These are phyloP conservation scores for Hyposoter dolosus DNA, from an alignment of 2,888 invertebrate genomes.

Conservation along the genomic window DNA sequence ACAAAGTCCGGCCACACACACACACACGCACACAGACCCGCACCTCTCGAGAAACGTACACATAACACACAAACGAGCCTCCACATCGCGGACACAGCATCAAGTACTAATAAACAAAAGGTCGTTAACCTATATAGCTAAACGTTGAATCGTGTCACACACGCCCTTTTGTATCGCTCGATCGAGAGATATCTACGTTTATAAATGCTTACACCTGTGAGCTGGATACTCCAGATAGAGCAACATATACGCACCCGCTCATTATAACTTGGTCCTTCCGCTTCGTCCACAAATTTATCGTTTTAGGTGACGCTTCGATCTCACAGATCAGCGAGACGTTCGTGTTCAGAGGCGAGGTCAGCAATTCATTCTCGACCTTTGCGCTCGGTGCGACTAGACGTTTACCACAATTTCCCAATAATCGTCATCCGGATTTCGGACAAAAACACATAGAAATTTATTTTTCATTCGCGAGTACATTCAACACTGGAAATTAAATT, in stretches of 20 bases:
- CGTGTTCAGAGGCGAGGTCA: conserved; percentile 88
- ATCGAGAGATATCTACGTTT: not conserved
- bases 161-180: conserved; percentile 10
- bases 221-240: not conserved
- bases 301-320: conserved; percentile 89
- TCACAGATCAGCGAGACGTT: conserved; percentile 88
- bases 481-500: no score
- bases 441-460: not conserved
- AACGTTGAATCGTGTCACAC: not conserved
- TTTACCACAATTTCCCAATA: not conserved
- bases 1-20: not conserved
- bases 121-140: not conserved
- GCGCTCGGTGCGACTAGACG: conserved; percentile 88
- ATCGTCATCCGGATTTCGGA: not conserved
- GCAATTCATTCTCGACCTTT: conserved; percentile 88
- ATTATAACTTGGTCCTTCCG: conserved; percentile 87
- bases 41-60: not conserved
- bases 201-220: conserved; percentile 21
- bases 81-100: not conserved
- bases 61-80: not conserved
- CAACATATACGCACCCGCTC: conserved; percentile 86
- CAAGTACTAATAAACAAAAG: conserved; percentile 17
- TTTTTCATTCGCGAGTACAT: not conserved
- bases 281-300: conserved; percentile 88
- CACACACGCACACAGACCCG: not conserved